Conservation (phyloP, 2,113 vertebrate genomes). For the Rissa tridactyla region DNA sequence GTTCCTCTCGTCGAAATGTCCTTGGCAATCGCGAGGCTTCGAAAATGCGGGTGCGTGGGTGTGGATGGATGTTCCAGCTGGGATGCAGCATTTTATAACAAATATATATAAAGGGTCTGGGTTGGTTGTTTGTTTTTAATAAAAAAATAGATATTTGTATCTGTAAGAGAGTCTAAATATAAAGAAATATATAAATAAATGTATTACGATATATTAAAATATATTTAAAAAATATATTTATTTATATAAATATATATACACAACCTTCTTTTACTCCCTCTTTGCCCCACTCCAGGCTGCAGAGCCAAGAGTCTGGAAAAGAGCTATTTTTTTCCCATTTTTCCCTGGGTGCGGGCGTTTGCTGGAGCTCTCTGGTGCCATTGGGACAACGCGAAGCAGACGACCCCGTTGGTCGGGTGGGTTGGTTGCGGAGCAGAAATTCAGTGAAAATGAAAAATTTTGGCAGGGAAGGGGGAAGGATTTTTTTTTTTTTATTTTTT, state of each 20-base stretch:
- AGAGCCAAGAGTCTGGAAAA: not conserved
- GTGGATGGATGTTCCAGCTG: not conserved
- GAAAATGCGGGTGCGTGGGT: not conserved
- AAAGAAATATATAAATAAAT: not conserved
- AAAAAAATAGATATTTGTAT: not conserved
- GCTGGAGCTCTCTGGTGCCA: not conserved
- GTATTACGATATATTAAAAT: not conserved
- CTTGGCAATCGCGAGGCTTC: not conserved
- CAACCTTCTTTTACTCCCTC: not conserved
- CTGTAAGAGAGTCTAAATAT: not conserved
- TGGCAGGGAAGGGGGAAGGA: not conserved
- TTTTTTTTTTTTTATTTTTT: not conserved
- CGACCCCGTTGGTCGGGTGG: fast-evolving
- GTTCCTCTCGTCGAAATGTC: not conserved
- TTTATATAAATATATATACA: not conserved
- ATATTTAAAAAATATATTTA: not conserved
- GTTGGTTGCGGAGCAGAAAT: not conserved
- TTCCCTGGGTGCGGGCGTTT: not conserved
- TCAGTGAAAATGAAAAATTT: not conserved
- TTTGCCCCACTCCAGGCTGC: not conserved
- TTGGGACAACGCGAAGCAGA: not conserved
- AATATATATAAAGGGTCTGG: not conserved
- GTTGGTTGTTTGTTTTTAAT: no score
- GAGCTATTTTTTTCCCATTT: not conserved
- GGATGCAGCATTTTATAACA: not conserved